A percentile compares a stretch with the other conserved stretches of the same genome.
Evolutionary conservation across 2,113 vertebrate species (phyloP).

Genomic region (Erythrocercus mccallii): DNA sequence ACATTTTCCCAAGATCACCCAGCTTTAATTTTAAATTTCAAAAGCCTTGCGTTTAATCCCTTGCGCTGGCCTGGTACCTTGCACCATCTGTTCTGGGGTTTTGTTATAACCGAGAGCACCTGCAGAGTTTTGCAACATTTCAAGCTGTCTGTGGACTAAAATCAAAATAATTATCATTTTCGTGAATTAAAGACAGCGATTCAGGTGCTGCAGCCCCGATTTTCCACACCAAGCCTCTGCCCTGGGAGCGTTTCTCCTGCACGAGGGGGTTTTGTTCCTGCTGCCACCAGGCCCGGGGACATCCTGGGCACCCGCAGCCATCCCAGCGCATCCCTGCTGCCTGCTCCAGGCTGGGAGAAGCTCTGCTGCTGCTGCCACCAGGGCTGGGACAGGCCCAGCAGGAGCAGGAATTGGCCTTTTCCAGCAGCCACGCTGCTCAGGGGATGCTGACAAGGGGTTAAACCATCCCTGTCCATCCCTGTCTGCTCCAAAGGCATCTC

Average conservation of each 20-base stretch:
- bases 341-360: not conserved
- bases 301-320: fast-evolving
- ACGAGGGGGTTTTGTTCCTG: not conserved
- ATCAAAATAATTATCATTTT: constrained; percentile 83
- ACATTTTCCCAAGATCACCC: constrained; percentile 75
- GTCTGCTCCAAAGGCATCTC: not conserved
- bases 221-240: constrained; percentile 27
- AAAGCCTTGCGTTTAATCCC: constrained; percentile 82
- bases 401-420: not conserved
- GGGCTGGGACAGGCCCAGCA: not conserved
- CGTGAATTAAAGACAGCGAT: constrained; percentile 66
- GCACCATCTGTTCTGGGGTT: constrained; percentile 81
- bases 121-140: constrained; percentile 83
- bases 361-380: not conserved
- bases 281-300: not conserved
- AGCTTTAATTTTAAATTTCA: constrained; percentile 85
- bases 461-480: not conserved
- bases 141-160: constrained; percentile 78
- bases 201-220: constrained; percentile 50
- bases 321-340: fast-evolving
- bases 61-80: constrained; percentile 81
- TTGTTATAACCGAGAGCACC: constrained; percentile 80
- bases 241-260: not conserved
- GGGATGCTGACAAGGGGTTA: not conserved
- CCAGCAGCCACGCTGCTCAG: not conserved